Evolutionary conservation across 2,888 invertebrate species (phyloP), one percentile per base, ranked within the genome.

Genomic region (Ormyrus nitidulus): DNA sequence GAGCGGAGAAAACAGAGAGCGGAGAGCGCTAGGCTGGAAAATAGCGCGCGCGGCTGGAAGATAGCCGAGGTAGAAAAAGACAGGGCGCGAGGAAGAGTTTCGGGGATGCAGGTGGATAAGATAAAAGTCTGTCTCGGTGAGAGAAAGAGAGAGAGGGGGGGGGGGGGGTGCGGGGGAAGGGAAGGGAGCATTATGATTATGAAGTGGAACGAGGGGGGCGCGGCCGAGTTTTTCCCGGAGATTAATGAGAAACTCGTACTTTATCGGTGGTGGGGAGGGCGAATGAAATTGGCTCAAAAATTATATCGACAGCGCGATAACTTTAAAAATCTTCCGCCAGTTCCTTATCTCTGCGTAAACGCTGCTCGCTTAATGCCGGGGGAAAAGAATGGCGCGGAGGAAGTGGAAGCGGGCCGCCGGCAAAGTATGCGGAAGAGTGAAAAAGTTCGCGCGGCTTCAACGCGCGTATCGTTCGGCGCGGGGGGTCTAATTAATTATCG

Each of bases 71-170:
- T 59, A 59, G 71, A 65, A 77, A 59, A 77, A 70, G 71, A 58
- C 62, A 48, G 64, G 53, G 65, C 51, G 70, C 51, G 70, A 54
- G 56, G 46, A 73, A 82, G 64, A 75, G 49, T 34, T 65, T 62
- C 46, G 8, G 58, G 69, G 53, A 80, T 34, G 53, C 54, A 8
- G 49, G 48, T 49, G 53, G 46, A 11, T 65, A 73, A 82, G 82
- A 80, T 73, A 79, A 74, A 74, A 70, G 69, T 46, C 10, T 56
- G 66, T 56, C 74, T 75, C 72, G 79, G 84, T 84, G 84, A 84
- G 85, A 65, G 59, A 61, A 48, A 84, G 83, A 83, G 85, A 19
- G 19, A 19, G 61, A 81, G 4, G 34, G 34, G n/a, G 11, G 53
- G 66, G 48, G 53, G 66, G 48, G 51, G 34, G 51, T n/a, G 3